phyloP scores from a whole-genome alignment of 2,888 invertebrate genomes.

The Linyphia triangularis region DNA sequence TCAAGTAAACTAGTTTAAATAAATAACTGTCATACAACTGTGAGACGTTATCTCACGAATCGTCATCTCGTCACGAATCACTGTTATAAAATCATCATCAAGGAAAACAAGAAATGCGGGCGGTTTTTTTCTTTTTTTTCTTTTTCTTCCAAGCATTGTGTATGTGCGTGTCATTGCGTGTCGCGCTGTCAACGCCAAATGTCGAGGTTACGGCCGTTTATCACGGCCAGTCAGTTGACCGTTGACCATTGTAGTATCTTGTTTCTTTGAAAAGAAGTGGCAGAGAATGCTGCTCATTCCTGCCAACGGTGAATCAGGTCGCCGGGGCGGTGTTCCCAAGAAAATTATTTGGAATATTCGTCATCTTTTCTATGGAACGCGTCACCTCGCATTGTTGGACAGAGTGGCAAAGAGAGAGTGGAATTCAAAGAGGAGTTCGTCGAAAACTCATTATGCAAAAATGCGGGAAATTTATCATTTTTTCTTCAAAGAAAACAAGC shows the following conservation, averaged over 20 bases:
- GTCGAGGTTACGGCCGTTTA: slow-evolving; percentile 46
- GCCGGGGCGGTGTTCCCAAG: no score
- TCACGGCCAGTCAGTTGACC: slow-evolving; percentile 8
- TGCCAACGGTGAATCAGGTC: no score
- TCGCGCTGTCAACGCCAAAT: slow-evolving; percentile 25
- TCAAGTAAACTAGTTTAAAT: neutral
- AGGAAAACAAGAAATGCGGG: neutral
- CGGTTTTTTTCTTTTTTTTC: no score
- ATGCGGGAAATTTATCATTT: neutral
- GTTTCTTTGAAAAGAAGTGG: neutral
- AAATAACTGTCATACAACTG: neutral
- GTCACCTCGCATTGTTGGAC: neutral
- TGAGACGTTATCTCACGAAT: neutral
- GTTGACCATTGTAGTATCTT: neutral
- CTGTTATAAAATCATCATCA: neutral
- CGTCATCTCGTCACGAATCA: neutral
- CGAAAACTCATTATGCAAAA: neutral
- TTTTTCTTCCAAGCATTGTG: no score
- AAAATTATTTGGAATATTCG: no score
- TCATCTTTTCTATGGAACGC: neutral
- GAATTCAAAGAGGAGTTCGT: no score
- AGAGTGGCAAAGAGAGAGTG: neutral
- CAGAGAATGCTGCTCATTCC: neutral
- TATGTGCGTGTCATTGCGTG: neutral
- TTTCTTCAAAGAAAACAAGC: neutral